Evolutionary conservation across 1,140 invertebrate species (phyloP).

Genomic region (Platorchestia sp.): DNA sequence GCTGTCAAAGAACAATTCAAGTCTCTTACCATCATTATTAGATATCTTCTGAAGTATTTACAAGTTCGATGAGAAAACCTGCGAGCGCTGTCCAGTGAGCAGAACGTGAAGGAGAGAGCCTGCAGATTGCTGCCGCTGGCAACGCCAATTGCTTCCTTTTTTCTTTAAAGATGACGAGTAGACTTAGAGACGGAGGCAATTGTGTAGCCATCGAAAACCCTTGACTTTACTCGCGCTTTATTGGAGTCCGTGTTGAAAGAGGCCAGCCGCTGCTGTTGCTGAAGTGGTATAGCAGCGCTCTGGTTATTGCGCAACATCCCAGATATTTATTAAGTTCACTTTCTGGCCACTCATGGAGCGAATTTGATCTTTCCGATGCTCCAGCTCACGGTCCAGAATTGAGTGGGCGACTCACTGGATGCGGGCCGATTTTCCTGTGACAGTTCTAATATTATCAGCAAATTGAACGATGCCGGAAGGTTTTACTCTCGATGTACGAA

Average conservation of each 20-base stretch:
- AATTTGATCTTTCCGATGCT: constrained; percentile 21
- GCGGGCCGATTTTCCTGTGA: background rate
- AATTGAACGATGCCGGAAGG: constrained; percentile 53
- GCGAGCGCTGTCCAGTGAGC: background rate
- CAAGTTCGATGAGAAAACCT: background rate
- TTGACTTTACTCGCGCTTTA: constrained; percentile 40
- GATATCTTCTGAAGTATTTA: background rate
- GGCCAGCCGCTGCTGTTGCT: background rate
- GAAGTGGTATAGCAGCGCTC: constrained; percentile 48
- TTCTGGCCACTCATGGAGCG: background rate
- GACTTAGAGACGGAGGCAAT: constrained; percentile 31
- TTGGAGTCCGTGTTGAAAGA: constrained; percentile 49
- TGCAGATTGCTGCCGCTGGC: background rate
- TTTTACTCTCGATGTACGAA: constrained; percentile 52
- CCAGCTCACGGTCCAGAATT: constrained; percentile 20
- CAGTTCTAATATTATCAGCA: constrained; percentile 53
- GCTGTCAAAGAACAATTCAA: background rate
- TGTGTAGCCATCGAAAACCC: constrained; percentile 52
- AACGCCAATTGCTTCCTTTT: constrained; percentile 31
- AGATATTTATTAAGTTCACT: constrained; percentile 43
- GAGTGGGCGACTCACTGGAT: background rate
- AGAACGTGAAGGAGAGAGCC: background rate
- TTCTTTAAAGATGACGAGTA: constrained; percentile 32
- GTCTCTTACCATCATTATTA: background rate
- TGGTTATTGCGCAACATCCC: constrained; percentile 47